Evolutionary conservation across 2,113 vertebrate genomes (phyloP).

Genomic region (Tetrao urogallus): DNA sequence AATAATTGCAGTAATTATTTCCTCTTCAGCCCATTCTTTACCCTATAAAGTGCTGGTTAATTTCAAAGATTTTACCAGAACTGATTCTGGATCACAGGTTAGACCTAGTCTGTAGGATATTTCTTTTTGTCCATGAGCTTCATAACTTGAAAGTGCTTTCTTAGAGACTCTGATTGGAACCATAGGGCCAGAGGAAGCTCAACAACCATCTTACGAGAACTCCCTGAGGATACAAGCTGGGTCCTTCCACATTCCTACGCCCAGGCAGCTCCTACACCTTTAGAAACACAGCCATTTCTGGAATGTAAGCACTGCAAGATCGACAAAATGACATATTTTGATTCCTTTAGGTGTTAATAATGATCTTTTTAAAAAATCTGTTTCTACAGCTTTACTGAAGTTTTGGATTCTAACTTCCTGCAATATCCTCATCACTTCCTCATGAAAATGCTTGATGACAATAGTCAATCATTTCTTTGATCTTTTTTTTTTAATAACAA

Average conservation of each 20-base stretch:
- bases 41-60: neutral
- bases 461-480: neutral
- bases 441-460: neutral
- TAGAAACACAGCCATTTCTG: neutral
- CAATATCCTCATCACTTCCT: neutral
- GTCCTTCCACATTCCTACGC: accelerated
- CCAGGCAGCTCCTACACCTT: neutral
- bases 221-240: neutral
- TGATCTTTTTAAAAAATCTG: accelerated
- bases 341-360: neutral
- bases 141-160: neutral
- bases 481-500: neutral
- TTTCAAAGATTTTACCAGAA: slow-evolving; percentile 7
- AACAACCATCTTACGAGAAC: neutral
- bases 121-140: neutral
- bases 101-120: neutral
- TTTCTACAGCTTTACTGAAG: neutral
- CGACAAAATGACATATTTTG: accelerated
- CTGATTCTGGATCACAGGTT: neutral
- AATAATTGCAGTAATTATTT: neutral
- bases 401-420: neutral
- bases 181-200: neutral
- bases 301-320: neutral
- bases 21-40: neutral
- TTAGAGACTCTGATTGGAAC: neutral